phyloP scores from a whole-genome alignment of 2,888 invertebrate genomes.

The Pegoplata infirma region DNA sequence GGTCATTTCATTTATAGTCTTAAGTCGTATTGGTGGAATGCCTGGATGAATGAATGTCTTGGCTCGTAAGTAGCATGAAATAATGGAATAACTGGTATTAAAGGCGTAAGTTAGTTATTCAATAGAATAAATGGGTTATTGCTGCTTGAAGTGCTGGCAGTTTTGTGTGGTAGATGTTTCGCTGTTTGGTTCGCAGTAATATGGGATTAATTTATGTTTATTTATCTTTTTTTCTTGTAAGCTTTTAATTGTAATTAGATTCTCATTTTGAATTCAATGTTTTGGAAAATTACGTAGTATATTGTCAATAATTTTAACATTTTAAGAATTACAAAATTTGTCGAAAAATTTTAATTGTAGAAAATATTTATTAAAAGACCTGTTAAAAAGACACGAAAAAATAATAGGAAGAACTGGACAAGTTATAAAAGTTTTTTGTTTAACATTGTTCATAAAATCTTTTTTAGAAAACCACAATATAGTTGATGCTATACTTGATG shows the following conservation, averaged over 20 bases:
- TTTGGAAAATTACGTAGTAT: slow-evolving; percentile 48
- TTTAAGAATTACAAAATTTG: too few relatives aligned
- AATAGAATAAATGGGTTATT: slow-evolving; percentile 53
- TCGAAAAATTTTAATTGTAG: too few relatives aligned
- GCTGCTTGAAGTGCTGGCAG: slow-evolving; percentile 6
- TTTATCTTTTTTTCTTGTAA: slow-evolving; percentile 43
- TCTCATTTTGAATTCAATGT: slow-evolving; percentile 47
- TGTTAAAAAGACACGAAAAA: too few relatives aligned
- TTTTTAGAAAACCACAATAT: too few relatives aligned
- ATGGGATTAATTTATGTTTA: slow-evolving; percentile 58
- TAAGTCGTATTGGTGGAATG: slow-evolving; percentile 64
- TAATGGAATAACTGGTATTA: slow-evolving; percentile 37
- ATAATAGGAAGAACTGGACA: too few relatives aligned
- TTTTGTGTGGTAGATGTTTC: neutral
- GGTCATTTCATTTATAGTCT: slow-evolving; percentile 66
- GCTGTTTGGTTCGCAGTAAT: slow-evolving; percentile 26
- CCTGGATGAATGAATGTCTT: slow-evolving; percentile 53
- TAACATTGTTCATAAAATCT: too few relatives aligned
- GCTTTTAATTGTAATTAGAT: slow-evolving; percentile 53
- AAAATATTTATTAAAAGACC: too few relatives aligned
- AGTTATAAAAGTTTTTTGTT: too few relatives aligned
- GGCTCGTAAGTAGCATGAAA: slow-evolving; percentile 12
- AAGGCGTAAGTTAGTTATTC: slow-evolving; percentile 47
- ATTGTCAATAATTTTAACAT: neutral
- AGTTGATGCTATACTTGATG: too few relatives aligned